Evolutionary conservation across 2,888 invertebrate genomes (phyloP).

Genomic region (Vesta saturnalis): DNA sequence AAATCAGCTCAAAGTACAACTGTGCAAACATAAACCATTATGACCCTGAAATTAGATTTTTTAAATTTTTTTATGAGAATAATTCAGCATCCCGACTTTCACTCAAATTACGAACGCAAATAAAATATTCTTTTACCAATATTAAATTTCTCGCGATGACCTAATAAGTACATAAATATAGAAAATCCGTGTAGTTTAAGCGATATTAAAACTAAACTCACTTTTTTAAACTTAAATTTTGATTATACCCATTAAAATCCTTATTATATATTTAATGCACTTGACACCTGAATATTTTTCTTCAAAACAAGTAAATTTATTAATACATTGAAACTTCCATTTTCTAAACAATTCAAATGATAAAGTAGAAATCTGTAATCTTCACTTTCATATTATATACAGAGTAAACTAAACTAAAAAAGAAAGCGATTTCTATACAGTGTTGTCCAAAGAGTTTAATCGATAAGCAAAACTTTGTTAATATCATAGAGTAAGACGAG

Average conservation of each 20-base stretch:
- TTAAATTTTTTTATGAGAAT: background rate
- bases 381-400: too few species aligned
- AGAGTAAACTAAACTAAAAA: too few species aligned
- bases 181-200: background rate
- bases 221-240: background rate
- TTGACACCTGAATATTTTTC: background rate
- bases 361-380: conserved; percentile 2
- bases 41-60: background rate
- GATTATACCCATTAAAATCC: background rate
- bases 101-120: conserved; percentile 2
- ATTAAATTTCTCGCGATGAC: conserved; percentile 22
- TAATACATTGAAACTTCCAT: conserved; percentile 25
- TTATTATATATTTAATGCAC: conserved; percentile 8
- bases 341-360: conserved; percentile 19
- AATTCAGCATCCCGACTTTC: too few species aligned
- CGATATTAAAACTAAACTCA: conserved; percentile 1
- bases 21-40: background rate
- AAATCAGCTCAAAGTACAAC: background rate
- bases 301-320: too few species aligned
- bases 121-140: conserved; percentile 9
- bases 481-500: too few species aligned
- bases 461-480: too few species aligned
- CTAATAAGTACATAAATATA: conserved; percentile 19
- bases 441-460: too few species aligned
- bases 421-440: too few species aligned